phyloP scores from a whole-genome alignment of 1,140 invertebrate species.

The Diorhabda elongata region DNA sequence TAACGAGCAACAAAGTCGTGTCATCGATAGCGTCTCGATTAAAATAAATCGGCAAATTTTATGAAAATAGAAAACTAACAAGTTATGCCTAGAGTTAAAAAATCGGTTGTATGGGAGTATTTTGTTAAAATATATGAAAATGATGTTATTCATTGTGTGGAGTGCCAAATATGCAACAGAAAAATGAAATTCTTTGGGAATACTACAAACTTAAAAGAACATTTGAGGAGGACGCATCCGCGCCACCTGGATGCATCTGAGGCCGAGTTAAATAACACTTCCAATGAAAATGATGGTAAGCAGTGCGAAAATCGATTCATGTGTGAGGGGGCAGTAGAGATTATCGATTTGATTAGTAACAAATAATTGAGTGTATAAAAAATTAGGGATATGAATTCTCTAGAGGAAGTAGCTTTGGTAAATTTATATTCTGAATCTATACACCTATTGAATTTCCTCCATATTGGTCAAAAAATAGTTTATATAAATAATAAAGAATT shows the following conservation, averaged over 20 bases:
- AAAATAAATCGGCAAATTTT: not conserved
- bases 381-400: too few species aligned
- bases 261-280: not conserved
- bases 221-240: conserved; percentile 6
- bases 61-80: not conserved
- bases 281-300: not conserved
- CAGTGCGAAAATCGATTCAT: not conserved
- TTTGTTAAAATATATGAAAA: not conserved
- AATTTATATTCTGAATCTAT: too few species aligned
- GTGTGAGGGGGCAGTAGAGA: not conserved
- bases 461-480: too few species aligned
- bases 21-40: conserved; percentile 1
- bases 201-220: conserved; percentile 11
- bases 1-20: not conserved
- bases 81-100: not conserved
- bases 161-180: conserved; percentile 11
- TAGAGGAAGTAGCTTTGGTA: too few species aligned
- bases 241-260: not conserved
- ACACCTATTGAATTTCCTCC: too few species aligned
- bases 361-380: too few species aligned
- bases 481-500: too few species aligned
- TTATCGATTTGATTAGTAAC: too few species aligned
- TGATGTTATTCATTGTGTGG: not conserved
- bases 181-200: conserved; percentile 6
- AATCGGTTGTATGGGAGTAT: not conserved